Conservation (phyloP, 2,113 vertebrate genomes). For the Hystrix brachyura region DNA sequence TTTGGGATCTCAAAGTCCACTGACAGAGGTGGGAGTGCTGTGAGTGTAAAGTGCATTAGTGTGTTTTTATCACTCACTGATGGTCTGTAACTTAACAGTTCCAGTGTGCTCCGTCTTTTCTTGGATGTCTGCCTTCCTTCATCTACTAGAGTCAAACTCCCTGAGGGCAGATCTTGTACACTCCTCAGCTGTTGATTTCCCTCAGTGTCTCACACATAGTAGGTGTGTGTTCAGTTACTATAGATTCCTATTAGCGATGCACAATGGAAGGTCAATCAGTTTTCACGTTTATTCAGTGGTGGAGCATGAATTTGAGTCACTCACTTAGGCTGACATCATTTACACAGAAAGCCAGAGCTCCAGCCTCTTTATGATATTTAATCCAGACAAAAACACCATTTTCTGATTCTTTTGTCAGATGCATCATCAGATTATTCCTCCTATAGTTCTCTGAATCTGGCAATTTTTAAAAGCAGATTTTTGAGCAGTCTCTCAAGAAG, state of each 20-base stretch:
- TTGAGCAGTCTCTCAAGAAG: conserved; percentile 42
- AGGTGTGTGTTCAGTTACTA: not conserved
- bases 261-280: not conserved
- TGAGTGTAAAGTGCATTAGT: not conserved
- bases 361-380: not conserved
- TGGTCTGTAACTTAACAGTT: not conserved
- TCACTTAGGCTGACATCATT: not conserved
- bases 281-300: not conserved
- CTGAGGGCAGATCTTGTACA: not conserved
- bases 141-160: not conserved
- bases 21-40: not conserved
- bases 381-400: not conserved
- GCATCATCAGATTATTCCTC: not conserved
- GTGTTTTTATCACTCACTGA: not conserved
- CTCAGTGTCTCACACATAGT: not conserved
- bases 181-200: not conserved
- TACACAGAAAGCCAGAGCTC: not conserved
- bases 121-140: not conserved
- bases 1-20: not conserved
- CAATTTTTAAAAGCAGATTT: conserved; percentile 58
- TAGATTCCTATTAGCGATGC: not conserved
- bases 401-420: not conserved
- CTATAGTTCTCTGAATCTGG: not conserved
- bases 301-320: not conserved
- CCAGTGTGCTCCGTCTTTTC: not conserved